Conservation (phyloP, 1,140 invertebrate genomes). For the Saxidomus purpurata region DNA sequence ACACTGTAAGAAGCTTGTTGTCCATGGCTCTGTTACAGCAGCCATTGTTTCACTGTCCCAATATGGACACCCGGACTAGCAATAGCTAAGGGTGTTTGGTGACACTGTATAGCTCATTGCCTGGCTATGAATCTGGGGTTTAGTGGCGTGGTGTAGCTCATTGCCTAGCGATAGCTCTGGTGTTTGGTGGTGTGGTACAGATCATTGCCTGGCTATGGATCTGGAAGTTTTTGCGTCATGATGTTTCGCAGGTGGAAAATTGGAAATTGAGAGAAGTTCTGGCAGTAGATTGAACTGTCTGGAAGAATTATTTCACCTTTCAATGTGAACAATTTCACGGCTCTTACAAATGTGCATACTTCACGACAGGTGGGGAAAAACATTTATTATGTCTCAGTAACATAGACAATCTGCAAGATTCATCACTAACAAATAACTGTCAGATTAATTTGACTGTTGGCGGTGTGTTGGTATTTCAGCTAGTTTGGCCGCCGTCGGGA, state of each 20-base stretch:
- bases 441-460: slow-evolving; percentile 36
- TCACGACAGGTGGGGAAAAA: slow-evolving; percentile 35
- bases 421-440: slow-evolving; percentile 36
- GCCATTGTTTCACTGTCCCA: too few species aligned
- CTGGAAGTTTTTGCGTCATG: neutral
- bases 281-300: slow-evolving; percentile 19
- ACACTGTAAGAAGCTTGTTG: too few species aligned
- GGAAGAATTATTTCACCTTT: neutral
- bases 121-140: too few species aligned
- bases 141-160: neutral
- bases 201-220: too few species aligned
- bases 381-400: slow-evolving; percentile 49
- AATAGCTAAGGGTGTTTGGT: neutral
- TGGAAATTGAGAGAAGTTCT: slow-evolving; percentile 1
- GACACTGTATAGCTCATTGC: neutral
- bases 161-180: too few species aligned
- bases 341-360: slow-evolving; percentile 43
- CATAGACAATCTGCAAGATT: neutral
- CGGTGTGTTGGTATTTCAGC: slow-evolving; percentile 14
- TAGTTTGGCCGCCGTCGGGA: slow-evolving; percentile 16
- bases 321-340: slow-evolving; percentile 52
- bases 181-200: neutral
- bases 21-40: too few species aligned
- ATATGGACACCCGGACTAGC: too few species aligned
- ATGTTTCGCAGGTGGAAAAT: slow-evolving; percentile 20